Evolutionary conservation across 2,888 invertebrate genomes (phyloP).

Genomic region (Synergus itoensis): DNA sequence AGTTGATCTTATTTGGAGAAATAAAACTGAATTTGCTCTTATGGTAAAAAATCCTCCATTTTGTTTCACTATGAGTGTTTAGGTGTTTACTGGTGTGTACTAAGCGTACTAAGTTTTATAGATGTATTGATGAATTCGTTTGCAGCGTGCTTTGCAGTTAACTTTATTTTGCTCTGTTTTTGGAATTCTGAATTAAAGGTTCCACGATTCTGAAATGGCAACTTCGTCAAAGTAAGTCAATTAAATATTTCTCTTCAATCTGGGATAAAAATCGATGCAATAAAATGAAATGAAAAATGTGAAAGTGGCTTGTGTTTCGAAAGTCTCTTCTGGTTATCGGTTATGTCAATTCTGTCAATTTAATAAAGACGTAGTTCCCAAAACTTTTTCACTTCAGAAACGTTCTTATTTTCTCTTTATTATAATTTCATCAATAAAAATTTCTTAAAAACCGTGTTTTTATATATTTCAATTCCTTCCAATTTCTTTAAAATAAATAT

Average conservation of each 20-base stretch:
- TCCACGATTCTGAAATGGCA: not conserved
- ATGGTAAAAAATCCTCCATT: not conserved
- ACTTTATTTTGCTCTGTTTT: not conserved
- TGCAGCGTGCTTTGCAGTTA: not conserved
- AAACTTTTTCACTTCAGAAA: not conserved
- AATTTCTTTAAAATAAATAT: too few relatives aligned
- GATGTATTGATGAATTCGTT: not conserved
- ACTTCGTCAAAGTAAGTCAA: constrained; percentile 34
- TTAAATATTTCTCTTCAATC: not conserved
- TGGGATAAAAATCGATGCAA: not conserved
- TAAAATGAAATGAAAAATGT: not conserved
- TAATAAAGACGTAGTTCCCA: not conserved
- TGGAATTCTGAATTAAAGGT: not conserved
- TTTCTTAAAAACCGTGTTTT: not conserved
- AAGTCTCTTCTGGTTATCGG: not conserved
- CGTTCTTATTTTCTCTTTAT: not conserved
- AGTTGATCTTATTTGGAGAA: too few relatives aligned
- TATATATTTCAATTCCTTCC: not conserved
- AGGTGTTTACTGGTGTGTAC: too few relatives aligned
- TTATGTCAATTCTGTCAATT: not conserved
- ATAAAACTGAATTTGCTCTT: too few relatives aligned
- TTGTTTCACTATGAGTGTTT: not conserved
- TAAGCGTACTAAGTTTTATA: too few relatives aligned
- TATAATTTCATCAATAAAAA: not conserved
- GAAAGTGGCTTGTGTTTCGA: not conserved